Evolutionary conservation across 2,113 vertebrate genomes (phyloP).

Genomic region (Phrynocephalus versicolor): DNA sequence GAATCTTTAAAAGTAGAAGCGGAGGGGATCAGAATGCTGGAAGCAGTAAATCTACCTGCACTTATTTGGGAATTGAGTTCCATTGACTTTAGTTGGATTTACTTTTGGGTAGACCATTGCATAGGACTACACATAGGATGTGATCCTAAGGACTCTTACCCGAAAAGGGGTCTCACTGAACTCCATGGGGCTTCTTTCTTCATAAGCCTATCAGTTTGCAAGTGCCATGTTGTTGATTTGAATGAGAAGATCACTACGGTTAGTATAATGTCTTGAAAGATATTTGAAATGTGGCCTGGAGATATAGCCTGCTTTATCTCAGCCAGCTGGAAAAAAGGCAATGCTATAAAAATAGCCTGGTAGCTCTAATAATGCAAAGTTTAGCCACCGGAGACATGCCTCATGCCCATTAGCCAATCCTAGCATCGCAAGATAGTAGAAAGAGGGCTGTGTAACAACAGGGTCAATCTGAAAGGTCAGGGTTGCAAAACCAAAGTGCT

Average conservation of each 20-base stretch:
- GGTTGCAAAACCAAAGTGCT: conserved; percentile 35
- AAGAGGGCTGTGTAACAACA: conserved; percentile 22
- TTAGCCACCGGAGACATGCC: conserved; percentile 27
- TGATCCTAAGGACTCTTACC: neutral
- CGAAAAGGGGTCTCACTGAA: neutral
- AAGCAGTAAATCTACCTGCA: neutral
- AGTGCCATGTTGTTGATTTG: conserved; percentile 3
- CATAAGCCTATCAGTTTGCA: neutral
- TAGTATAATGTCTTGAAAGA: conserved; percentile 35
- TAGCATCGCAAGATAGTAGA: conserved; percentile 4
- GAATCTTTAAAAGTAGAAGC: conserved; percentile 40
- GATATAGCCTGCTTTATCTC: conserved; percentile 34
- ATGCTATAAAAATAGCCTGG: conserved; percentile 35
- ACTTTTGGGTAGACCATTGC: neutral
- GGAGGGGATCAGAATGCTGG: conserved; percentile 32
- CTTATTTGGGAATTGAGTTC: neutral
- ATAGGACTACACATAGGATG: neutral
- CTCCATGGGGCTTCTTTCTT: neutral
- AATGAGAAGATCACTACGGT: conserved; percentile 39
- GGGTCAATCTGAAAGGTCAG: conserved; percentile 33
- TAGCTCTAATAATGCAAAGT: conserved; percentile 39
- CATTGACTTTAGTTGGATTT: neutral
- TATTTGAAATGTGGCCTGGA: conserved; percentile 34
- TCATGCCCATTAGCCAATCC: conserved; percentile 33
- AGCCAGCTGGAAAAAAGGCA: conserved; percentile 8